Percentiles rank a stretch among this genome's conserved stretches.
These are phyloP conservation scores for Tribolium castaneum DNA, from an alignment of 1,140 invertebrate genomes.

Conservation along the genomic window DNA sequence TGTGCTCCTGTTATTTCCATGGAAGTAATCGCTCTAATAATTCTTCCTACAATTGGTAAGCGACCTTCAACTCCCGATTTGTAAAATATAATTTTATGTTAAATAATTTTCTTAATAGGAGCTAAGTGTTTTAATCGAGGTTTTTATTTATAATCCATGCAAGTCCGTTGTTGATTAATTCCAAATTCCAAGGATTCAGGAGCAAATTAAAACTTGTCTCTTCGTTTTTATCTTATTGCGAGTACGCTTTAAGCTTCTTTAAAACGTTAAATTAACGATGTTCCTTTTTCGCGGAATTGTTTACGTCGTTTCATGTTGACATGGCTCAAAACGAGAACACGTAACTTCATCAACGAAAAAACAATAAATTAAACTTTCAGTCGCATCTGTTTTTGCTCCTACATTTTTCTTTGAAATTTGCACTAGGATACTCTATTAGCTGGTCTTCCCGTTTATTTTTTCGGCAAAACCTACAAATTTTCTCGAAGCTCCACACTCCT, in stretches of 20 bases:
- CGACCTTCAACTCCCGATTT: neutral
- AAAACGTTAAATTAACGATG: neutral
- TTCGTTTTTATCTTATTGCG: neutral
- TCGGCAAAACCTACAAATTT: too few relatives aligned
- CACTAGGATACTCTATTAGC: too few relatives aligned
- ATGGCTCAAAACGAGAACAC: neutral
- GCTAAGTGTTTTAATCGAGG: too few relatives aligned
- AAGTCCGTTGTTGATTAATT: neutral
- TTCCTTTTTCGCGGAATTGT: neutral
- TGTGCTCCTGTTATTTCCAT: neutral
- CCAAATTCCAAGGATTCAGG: neutral
- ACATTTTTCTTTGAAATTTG: too few relatives aligned
- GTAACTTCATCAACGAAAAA: neutral
- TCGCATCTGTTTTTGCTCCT: too few relatives aligned
- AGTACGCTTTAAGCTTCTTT: neutral
- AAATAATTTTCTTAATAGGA: too few relatives aligned
- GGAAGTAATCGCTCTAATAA: too few relatives aligned
- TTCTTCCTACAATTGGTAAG: neutral
- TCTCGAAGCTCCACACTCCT: too few relatives aligned
- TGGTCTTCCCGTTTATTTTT: too few relatives aligned
- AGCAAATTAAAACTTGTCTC: neutral
- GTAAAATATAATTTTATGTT: too few relatives aligned
- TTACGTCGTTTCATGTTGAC: neutral
- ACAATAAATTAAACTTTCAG: neutral
- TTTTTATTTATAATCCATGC: neutral